Base-by-base conservation (phyloP, 2,888 invertebrate genomes). In the Nudaria mundana region DNA sequence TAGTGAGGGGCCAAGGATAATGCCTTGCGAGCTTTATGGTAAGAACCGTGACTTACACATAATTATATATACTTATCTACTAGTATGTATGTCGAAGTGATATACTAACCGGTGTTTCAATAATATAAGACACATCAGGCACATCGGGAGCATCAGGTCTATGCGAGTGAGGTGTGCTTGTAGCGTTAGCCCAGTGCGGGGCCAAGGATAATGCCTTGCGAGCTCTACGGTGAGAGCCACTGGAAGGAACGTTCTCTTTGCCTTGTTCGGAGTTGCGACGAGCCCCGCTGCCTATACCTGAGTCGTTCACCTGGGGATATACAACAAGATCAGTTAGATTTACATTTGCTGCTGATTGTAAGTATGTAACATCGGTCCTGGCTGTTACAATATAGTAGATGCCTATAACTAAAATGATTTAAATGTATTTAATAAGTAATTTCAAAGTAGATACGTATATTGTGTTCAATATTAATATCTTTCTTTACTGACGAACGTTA, bases 191-290 rank as follows among this genome's bases (percentile, higher is more conserved):
- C 94, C 95, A 96, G 33, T 93, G 91, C 13, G 91, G 91, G 2
- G 94, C 94, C 5, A 97, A 88, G 0, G 95, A 95, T 81, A 97
- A 97, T 1, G 97, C 88, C 0, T 94, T 95, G 48, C 93, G 91
- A 76, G 94, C 95, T 66, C 83, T 86, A 0, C 63, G 89, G 8
- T 12, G 12, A 13, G 14, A 1, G 1, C 14, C 28, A 5, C 28
- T 3, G 1, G 14, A 13, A 0, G 94, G 94, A 6, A 93, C 90
- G 76, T 93, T 94, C 74, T 93, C 94, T 71, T 94, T 94, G 53
- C 92, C 93, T 16, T 40, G 54, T 3, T 63, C 71, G 0, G 70
- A 60, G 2, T 47, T 42, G 0, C 85, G 80, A 28, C 84, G 82
- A 0, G 77, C 64, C 16, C 79, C 83, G 44, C 80, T 83, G 44